Conservation (phyloP, 2,888 invertebrate genomes). For the Glyphotaelius pellucidus region DNA sequence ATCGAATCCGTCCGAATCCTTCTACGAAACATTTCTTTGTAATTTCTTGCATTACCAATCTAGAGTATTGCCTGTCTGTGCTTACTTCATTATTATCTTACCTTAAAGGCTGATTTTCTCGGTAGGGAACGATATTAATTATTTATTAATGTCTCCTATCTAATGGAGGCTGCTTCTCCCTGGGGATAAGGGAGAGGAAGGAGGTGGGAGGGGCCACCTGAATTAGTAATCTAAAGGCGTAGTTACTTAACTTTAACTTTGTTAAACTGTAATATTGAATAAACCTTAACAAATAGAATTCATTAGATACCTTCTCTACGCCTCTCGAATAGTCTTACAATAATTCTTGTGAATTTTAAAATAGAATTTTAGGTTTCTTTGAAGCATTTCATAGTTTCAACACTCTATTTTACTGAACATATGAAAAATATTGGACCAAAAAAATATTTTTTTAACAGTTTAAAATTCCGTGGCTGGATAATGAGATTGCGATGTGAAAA, state of each 20-base stretch:
- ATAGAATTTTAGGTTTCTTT: too few relatives aligned
- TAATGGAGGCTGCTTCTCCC: not conserved
- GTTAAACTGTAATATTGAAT: not conserved
- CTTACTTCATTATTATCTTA: not conserved
- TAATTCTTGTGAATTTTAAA: too few relatives aligned
- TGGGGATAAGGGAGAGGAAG: not conserved
- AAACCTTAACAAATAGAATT: not conserved
- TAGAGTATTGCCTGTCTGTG: not conserved
- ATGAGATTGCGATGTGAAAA: too few relatives aligned
- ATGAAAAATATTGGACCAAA: too few relatives aligned
- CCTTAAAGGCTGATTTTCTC: not conserved
- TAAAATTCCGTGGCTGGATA: too few relatives aligned
- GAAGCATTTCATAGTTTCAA: too few relatives aligned
- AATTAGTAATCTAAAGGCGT: not conserved
- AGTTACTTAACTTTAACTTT: not conserved
- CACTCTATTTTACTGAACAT: too few relatives aligned
- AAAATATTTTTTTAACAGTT: too few relatives aligned
- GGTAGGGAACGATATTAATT: not conserved
- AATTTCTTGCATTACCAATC: not conserved
- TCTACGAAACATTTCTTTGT: not conserved
- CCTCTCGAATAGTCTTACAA: too few relatives aligned
- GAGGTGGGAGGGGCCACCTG: not conserved
- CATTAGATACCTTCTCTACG: not conserved
- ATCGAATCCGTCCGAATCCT: too few relatives aligned
- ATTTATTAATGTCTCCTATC: not conserved